phyloP scores from a whole-genome alignment of 2,888 invertebrate genomes.

The Antheraea yamamai region DNA sequence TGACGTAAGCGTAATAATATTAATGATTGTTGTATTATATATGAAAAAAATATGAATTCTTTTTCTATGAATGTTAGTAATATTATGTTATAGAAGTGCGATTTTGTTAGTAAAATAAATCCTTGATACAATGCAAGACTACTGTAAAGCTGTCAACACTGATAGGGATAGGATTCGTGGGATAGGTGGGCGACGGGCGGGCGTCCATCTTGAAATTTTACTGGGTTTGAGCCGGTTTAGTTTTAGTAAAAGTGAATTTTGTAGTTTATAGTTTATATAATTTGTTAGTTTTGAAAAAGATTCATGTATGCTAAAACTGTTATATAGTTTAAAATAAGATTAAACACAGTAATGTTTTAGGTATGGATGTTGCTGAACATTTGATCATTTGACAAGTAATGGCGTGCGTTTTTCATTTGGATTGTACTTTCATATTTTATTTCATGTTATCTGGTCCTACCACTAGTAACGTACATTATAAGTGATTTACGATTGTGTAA shows the following conservation, averaged over 20 bases:
- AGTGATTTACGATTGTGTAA: slow-evolving; percentile 45
- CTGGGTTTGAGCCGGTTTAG: slow-evolving; percentile 88
- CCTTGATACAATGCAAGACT: neutral
- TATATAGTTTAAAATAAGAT: slow-evolving; percentile 80
- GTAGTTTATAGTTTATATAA: slow-evolving; percentile 70
- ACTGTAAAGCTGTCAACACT: slow-evolving; percentile 22
- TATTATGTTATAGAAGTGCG: neutral
- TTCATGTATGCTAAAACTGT: slow-evolving; percentile 72
- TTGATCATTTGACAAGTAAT: slow-evolving; percentile 83
- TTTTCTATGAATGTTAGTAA: no score
- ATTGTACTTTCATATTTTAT: slow-evolving; percentile 81
- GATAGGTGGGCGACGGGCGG: slow-evolving; percentile 68
- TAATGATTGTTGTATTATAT: no score
- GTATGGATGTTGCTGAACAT: slow-evolving; percentile 82
- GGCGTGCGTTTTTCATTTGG: slow-evolving; percentile 85
- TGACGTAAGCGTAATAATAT: no score
- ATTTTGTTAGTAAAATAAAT: neutral
- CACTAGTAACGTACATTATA: slow-evolving; percentile 47
- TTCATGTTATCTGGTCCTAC: slow-evolving; percentile 62
- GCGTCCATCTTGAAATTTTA: slow-evolving; percentile 91
- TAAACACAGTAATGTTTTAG: slow-evolving; percentile 88
- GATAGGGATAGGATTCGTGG: slow-evolving; percentile 62
- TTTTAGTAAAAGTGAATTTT: slow-evolving; percentile 81
- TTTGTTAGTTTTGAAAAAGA: slow-evolving; percentile 75
- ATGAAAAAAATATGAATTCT: no score